Evolutionary conservation across 2,888 invertebrate species (phyloP).

Genomic region (Exocentrus adspersus): DNA sequence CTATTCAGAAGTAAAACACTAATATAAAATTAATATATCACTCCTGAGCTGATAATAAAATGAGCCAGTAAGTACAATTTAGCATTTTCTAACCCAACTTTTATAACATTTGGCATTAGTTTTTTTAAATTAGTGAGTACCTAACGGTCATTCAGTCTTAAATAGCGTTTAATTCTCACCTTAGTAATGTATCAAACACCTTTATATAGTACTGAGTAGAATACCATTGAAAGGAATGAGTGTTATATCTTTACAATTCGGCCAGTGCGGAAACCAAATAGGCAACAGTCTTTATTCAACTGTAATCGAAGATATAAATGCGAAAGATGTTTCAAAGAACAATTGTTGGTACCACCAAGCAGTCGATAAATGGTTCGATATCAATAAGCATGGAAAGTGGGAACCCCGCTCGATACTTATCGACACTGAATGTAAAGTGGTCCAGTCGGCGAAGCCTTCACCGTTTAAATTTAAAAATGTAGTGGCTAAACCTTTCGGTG

Average conservation of each 20-base stretch:
- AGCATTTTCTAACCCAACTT: neutral
- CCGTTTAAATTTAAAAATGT: slow-evolving; percentile 61
- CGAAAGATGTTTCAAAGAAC: slow-evolving; percentile 48
- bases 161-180: neutral
- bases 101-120: neutral
- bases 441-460: slow-evolving; percentile 54
- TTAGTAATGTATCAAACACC: no score
- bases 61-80: no score
- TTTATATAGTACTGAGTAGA: no score
- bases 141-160: neutral
- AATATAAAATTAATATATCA: no score
- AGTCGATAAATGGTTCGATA: slow-evolving; percentile 64
- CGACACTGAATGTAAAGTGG: slow-evolving; percentile 65
- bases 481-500: slow-evolving; percentile 61
- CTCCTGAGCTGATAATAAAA: no score
- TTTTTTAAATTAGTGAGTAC: neutral
- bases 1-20: no score
- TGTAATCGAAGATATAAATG: slow-evolving; percentile 59
- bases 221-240: slow-evolving; percentile 56
- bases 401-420: slow-evolving; percentile 64
- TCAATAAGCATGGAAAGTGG: slow-evolving; percentile 55
- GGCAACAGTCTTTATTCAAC: slow-evolving; percentile 63
- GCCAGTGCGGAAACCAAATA: slow-evolving; percentile 69
- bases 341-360: slow-evolving; percentile 54
- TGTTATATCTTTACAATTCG: slow-evolving; percentile 65